Percentiles rank a stretch among this genome's conserved stretches.
These are phyloP conservation scores for Oxyruncus cristatus DNA, from an alignment of 2,113 vertebrate genomes.

Conservation along the genomic window DNA sequence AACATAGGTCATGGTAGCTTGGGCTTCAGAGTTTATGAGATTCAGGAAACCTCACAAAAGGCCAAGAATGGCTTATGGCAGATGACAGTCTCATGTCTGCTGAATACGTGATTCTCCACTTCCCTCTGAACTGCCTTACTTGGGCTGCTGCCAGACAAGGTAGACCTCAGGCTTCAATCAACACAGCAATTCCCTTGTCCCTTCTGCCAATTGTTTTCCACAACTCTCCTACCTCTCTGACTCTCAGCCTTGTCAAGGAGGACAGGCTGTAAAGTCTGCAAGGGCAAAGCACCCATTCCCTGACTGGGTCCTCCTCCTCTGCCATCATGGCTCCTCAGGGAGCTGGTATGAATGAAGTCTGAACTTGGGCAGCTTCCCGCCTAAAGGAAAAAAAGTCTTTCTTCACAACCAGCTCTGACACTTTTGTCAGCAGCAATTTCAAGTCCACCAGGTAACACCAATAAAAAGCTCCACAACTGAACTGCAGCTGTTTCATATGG, in stretches of 20 bases:
- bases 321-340: not conserved
- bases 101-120: fast-evolving
- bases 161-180: not conserved
- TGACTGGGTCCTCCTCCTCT: not conserved
- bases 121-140: not conserved
- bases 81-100: not conserved
- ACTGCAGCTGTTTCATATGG: not conserved
- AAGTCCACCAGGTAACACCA: not conserved
- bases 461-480: not conserved
- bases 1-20: not conserved
- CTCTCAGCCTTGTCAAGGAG: not conserved
- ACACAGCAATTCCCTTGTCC: not conserved
- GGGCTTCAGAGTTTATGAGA: not conserved
- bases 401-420: not conserved
- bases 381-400: not conserved
- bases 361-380: not conserved
- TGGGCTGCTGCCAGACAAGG: not conserved
- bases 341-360: not conserved
- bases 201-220: not conserved
- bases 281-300: not conserved
- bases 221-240: not conserved
- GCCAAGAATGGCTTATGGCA: not conserved
- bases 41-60: not conserved
- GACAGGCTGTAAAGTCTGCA: not conserved
- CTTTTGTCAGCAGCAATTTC: not conserved